Evolutionary conservation across 2,888 invertebrate species (phyloP), one percentile per base, ranked within the genome.

Genomic region (Synanthedon formicaeformis): DNA sequence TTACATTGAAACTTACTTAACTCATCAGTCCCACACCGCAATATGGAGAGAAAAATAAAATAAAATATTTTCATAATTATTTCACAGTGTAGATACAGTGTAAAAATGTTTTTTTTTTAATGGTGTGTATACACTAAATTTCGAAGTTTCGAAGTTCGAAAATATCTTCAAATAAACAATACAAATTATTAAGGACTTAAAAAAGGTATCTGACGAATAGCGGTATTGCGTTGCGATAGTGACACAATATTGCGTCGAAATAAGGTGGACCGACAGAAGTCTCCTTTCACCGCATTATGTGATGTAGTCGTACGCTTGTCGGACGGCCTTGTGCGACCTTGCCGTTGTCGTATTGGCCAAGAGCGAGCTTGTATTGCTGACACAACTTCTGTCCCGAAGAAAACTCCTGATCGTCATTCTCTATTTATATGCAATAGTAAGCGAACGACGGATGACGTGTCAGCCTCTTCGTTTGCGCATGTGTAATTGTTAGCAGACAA

Each of bases 271-370:
- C 23, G n/a, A 12, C 14, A 14, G 49, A 49, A 49, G 49, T 49
- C 49, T 34, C 50, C 50, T 50, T 50, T 50, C 50, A 50, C 50
- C 50, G 4, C 50, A 34, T 23, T 27, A 40, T 14, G 34, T 6
- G 27, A 40, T 40, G 50, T 5, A 34, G 50, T 12, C 12, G 41
- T 5, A 53, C 56, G 53, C 53, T 52, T 51, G 53, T 54, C 52
- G 54, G 51, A 52, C 65, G 71, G 66, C 71, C 73, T 73, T 71
- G 71, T 56, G 56, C 60, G 69, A 65, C 69, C 69, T 71, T 70
- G 67, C 57, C 55, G 53, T 23, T 41, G 13, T 23, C 23, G 40
- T 12, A 50, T 50, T 52, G 57, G 54, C 59, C 55, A 56, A 53
- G 11, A 48, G 51, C 53, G 54, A 51, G 49, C 13, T 34, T 23